These are phyloP conservation scores for Scaptomyza polygonia DNA, from an alignment of 2,888 invertebrate genomes.

Conservation along the genomic window DNA sequence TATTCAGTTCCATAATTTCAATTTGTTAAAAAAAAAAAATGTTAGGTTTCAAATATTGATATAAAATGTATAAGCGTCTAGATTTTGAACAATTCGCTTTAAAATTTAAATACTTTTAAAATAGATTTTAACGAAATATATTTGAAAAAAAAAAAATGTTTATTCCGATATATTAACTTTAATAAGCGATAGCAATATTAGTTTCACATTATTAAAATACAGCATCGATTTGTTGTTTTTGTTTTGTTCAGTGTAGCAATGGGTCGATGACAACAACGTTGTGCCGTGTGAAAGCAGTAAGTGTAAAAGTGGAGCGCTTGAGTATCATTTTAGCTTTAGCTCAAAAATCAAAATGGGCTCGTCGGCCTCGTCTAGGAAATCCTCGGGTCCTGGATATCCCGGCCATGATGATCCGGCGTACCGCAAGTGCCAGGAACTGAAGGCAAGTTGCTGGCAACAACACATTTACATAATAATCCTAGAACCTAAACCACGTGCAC, in stretches of 20 bases:
- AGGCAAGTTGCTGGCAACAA: slow-evolving; percentile 57
- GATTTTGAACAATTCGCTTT: too few relatives aligned
- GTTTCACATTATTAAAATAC: too few relatives aligned
- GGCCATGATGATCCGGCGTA: slow-evolving; percentile 79
- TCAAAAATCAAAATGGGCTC: slow-evolving; percentile 70
- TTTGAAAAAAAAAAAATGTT: too few relatives aligned
- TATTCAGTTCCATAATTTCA: too few relatives aligned
- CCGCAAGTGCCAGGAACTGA: slow-evolving; percentile 79
- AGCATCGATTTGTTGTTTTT: background rate
- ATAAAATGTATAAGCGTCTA: too few relatives aligned
- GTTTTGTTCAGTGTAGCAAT: slow-evolving; percentile 10
- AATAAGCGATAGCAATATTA: too few relatives aligned
- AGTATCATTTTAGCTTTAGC: background rate
- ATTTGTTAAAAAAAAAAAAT: too few relatives aligned
- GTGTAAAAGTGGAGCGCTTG: slow-evolving; percentile 10
- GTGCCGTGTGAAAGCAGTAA: slow-evolving; percentile 5
- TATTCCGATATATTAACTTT: too few relatives aligned
- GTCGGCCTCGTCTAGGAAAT: slow-evolving; percentile 65
- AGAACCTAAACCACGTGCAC: background rate
- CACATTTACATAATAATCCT: slow-evolving; percentile 28
- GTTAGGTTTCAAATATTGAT: too few relatives aligned
- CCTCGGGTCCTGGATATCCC: slow-evolving; percentile 58
- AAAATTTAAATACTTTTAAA: too few relatives aligned
- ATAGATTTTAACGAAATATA: too few relatives aligned
- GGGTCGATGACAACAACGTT: slow-evolving; percentile 46